A percentile compares a stretch with the other conserved stretches of the same genome.
These are phyloP conservation scores for Corella eumyota DNA, from an alignment of 23 tunicate species.

Conservation along the genomic window DNA sequence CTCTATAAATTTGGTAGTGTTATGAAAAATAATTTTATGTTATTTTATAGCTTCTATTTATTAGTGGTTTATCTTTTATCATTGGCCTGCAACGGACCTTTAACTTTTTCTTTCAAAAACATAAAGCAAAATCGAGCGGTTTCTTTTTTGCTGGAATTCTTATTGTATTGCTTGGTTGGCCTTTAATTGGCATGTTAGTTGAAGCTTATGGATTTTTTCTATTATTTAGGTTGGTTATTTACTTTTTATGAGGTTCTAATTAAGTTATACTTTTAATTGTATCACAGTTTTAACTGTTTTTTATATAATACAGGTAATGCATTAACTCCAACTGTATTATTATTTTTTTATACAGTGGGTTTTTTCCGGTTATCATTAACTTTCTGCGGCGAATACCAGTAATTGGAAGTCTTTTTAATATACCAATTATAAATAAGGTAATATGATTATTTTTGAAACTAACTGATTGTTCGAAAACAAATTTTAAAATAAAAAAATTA, in stretches of 20 bases:
- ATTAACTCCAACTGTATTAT: no score
- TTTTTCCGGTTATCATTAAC: constrained; percentile 86
- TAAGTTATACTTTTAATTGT: no score
- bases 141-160: constrained; percentile 89
- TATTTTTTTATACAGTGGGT: constrained; percentile 70
- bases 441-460: neutral
- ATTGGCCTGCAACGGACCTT: constrained; percentile 93
- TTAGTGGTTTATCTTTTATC: constrained; percentile 82
- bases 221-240: constrained; percentile 51
- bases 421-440: constrained; percentile 76
- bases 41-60: constrained; percentile 59
- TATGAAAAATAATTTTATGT: no score
- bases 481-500: neutral
- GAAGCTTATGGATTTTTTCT: constrained; percentile 96
- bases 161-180: constrained; percentile 88
- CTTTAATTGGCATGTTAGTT: constrained; percentile 91
- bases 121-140: constrained; percentile 83
- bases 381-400: constrained; percentile 74
- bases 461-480: neutral
- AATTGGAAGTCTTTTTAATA: constrained; percentile 53
- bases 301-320: no score
- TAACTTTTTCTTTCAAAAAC: constrained; percentile 86
- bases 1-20: no score
- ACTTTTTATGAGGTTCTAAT: neutral
- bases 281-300: neutral